Conservation (phyloP, 2,113 vertebrate species). For the Dasyurus viverrinus region DNA sequence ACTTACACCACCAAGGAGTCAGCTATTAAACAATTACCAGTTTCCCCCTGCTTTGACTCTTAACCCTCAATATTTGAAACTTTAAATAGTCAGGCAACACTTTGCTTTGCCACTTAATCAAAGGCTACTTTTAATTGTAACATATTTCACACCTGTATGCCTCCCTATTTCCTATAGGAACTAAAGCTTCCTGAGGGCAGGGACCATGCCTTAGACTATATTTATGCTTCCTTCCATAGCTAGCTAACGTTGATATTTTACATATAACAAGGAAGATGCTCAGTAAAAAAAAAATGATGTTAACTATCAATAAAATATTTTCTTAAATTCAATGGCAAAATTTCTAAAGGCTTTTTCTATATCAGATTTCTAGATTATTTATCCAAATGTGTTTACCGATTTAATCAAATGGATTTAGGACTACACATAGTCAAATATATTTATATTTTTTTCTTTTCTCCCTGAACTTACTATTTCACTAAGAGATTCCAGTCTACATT, state of each 20-base stretch:
- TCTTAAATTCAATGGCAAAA: background rate
- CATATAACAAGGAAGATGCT: background rate
- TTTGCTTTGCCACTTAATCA: background rate
- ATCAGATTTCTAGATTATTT: conserved; percentile 24
- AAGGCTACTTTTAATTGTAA: background rate
- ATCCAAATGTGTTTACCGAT: background rate
- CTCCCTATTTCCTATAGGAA: background rate
- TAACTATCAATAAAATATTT: background rate
- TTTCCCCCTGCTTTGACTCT: background rate
- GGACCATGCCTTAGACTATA: background rate
- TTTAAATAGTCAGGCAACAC: too few relatives aligned
- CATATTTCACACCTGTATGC: background rate
- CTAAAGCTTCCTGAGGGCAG: background rate
- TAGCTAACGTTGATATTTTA: background rate
- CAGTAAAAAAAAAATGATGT: background rate
- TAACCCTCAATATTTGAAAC: background rate
- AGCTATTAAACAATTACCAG: background rate
- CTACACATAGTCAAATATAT: conserved; percentile 11
- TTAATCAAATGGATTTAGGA: conserved; percentile 9
- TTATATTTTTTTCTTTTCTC: background rate
- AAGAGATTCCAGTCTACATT: background rate
- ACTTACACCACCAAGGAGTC: background rate
- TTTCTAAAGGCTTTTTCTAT: background rate
- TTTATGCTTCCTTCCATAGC: background rate
- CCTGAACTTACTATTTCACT: background rate